phyloP scores from a whole-genome alignment of 2,797 vertebrate genomes.

The Clarias fuscus region DNA sequence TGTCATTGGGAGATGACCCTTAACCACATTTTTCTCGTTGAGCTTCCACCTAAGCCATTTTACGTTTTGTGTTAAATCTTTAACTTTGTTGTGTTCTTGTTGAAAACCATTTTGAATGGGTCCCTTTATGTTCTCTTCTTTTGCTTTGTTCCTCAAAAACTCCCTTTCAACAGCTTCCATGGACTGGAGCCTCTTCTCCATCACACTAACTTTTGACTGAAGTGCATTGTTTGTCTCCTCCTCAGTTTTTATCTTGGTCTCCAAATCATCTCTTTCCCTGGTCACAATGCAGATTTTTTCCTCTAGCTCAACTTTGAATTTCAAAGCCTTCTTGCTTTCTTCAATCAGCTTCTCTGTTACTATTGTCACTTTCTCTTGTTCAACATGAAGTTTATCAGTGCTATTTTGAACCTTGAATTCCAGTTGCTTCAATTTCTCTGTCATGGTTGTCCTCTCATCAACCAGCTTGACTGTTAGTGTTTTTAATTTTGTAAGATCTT shows the following conservation, averaged over 20 bases:
- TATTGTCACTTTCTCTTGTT: constrained; percentile 89
- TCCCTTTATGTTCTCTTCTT: constrained; percentile 81
- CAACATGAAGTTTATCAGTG: constrained; percentile 86
- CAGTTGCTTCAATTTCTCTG: constrained; percentile 91
- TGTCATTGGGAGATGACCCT: constrained; percentile 88
- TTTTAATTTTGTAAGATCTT: constrained; percentile 95
- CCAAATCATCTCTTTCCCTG: constrained; percentile 90
- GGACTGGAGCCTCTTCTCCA: constrained; percentile 91
- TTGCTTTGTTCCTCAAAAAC: constrained; percentile 84
- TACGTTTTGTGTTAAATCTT: constrained; percentile 93
- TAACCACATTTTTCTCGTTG: constrained; percentile 90
- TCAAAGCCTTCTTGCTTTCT: constrained; percentile 91
- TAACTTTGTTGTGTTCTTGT: constrained; percentile 95
- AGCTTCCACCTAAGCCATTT: constrained; percentile 87
- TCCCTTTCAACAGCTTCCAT: constrained; percentile 89
- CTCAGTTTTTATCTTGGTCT: constrained; percentile 83
- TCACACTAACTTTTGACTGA: constrained; percentile 85
- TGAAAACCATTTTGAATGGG: constrained; percentile 77
- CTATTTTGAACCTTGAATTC: constrained; percentile 90
- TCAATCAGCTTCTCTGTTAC: constrained; percentile 95
- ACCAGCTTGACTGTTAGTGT: constrained; percentile 95
- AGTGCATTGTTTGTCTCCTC: constrained; percentile 89
- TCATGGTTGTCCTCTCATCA: constrained; percentile 90
- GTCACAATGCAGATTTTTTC: constrained; percentile 86
- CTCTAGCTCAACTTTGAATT: constrained; percentile 90